Evolutionary conservation across 2,113 vertebrate genomes (phyloP).

Genomic region (Callospermophilus lateralis): DNA sequence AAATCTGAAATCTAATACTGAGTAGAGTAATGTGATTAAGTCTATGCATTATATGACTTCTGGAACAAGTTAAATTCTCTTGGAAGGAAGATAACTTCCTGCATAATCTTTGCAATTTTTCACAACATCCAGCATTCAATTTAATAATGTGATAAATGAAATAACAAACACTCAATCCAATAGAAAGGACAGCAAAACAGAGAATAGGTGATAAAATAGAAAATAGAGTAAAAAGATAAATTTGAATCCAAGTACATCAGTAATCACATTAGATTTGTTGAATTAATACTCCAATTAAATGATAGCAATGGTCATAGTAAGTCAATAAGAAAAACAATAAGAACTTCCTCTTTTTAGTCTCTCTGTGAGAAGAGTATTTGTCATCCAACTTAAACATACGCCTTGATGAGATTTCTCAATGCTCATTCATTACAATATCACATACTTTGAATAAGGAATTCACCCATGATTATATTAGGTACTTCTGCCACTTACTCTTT

Average conservation of each 20-base stretch:
- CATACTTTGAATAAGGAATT: conserved; percentile 5
- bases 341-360: not conserved
- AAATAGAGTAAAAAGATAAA: not conserved
- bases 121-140: conserved; percentile 7
- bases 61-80: not conserved
- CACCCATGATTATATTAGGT: not conserved
- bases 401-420: conserved; percentile 45
- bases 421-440: not conserved
- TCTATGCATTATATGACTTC: not conserved
- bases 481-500: not conserved
- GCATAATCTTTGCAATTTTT: conserved; percentile 37
- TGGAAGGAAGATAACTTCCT: not conserved
- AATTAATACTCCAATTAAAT: conserved; percentile 24
- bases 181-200: not conserved
- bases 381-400: not conserved
- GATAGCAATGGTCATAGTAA: not conserved
- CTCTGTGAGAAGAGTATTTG: not conserved
- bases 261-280: conserved; percentile 16
- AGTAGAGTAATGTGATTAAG: not conserved
- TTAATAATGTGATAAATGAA: not conserved
- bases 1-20: conserved; percentile 21
- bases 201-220: not conserved
- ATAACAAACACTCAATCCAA: not conserved
- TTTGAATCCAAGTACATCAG: not conserved
- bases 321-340: conserved; percentile 11